Evolutionary conservation across 2,888 invertebrate genomes (phyloP), one percentile per base, ranked within the genome.

Genomic region (Cephus sareptanus): DNA sequence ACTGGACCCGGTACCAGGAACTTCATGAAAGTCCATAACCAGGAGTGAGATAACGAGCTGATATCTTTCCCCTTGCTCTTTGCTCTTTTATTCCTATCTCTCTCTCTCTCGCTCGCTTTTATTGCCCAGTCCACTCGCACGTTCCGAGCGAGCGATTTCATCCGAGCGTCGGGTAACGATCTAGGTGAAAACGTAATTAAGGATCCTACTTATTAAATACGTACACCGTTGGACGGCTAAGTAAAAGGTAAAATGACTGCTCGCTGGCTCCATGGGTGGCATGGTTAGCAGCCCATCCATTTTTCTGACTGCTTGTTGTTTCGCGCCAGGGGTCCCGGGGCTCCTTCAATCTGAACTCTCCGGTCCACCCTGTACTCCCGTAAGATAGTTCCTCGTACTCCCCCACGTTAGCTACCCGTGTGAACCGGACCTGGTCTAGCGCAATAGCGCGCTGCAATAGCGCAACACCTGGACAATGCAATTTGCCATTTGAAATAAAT

Each of bases 221-320:
- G 82, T 31, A n/a, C 30, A 75, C 34, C 56, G 69, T 71, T 30
- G 71, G 34, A 69, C 15, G 34, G 76, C 35, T 37, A 82, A 82
- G 84, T 85, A 83, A 86, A 82, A 84, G 85, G 83, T 84, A 84
- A 87, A 88, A 87, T 88, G 87, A 88, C 85, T 86, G 87, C 83
- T 84, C 81, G 81, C 83, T 76, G 82, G 82, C 91, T 85, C 91
- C 90, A 89, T 91, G 91, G 91, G 90, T 90, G 91, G 91, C 88
- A 87, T 88, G 88, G 87, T 91, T 91, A 91, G 90, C 91, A 90
- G 91, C 90, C 90, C 89, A 91, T 91, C 90, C 88, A 91, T 91
- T 91, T 91, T 91, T 91, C 89, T 90, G 90, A 89, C 90, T 90
- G 90, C 90, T 90, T 89, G 90, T 91, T 90, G 88, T 89, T 89